A percentile compares a stretch with the other conserved stretches of the same genome.
Evolutionary conservation across 2,888 invertebrate species (phyloP).

Genomic region (Aleiodes leptofemur): DNA sequence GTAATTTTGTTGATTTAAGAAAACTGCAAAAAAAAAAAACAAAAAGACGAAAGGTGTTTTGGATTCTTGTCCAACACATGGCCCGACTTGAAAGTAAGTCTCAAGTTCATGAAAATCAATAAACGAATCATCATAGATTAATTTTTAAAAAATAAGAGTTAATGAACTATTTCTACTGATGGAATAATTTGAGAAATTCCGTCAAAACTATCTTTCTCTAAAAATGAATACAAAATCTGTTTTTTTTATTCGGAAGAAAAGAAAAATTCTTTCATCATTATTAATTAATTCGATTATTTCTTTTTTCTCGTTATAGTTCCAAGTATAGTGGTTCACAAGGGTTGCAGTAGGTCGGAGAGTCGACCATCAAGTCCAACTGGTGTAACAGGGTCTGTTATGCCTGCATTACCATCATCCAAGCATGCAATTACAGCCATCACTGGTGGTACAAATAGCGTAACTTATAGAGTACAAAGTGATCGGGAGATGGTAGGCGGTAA

Average conservation of each 20-base stretch:
- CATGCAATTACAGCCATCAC: conserved; percentile 64
- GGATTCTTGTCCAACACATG: conserved; percentile 62
- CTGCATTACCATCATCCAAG: conserved; percentile 70
- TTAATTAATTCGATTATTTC: background rate
- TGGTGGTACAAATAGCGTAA: conserved; percentile 60
- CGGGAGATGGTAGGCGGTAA: conserved; percentile 73
- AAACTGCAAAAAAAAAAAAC: background rate
- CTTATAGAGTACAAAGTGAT: conserved; percentile 61
- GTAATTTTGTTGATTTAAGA: background rate
- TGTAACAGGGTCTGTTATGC: conserved; percentile 69
- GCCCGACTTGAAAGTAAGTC: conserved; percentile 72
- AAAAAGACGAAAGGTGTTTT: background rate
- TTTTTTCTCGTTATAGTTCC: conserved; percentile 68
- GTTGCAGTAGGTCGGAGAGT: conserved; percentile 66
- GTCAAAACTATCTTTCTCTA: too few species aligned
- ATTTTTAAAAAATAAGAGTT: background rate
- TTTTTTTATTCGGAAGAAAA: too few species aligned
- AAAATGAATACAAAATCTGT: too few species aligned
- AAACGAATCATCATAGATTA: background rate
- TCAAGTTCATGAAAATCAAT: background rate
- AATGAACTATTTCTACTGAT: too few species aligned
- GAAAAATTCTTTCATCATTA: too few species aligned
- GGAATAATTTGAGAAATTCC: too few species aligned
- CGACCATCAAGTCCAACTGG: conserved; percentile 69
- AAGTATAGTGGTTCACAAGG: conserved; percentile 73